Evolutionary conservation across 35 echinoderm and acorn worm species (phyloP), one percentile per base, ranked within the genome.

Genomic region (Apostichopus parvimensis): DNA sequence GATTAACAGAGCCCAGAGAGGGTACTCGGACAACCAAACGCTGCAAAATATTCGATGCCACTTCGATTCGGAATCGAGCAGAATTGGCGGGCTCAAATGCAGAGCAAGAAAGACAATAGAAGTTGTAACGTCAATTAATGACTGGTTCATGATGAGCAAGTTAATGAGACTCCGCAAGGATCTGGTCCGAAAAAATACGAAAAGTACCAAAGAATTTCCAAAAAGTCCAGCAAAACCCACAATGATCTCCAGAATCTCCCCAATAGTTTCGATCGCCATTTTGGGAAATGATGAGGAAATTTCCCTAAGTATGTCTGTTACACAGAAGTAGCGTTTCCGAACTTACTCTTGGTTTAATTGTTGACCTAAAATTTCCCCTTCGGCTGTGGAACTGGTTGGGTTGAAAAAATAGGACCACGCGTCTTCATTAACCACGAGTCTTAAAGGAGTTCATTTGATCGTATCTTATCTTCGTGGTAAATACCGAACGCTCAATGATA

Each of bases 121-220:
- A 11, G 92, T 98, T n/a, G 90, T 92, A 54, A 98, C 81, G 68
- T 98, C 96, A 81, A 98, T 98, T 20, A 95, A 53, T 13, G 96
- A 94, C 76, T 98, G 96, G 71, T 98, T 98, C 4, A 98, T 94
- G 77, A 98, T 98, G 80, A 95, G 94, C 20, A 95, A 88, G 84
- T 98, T 98, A 75, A 95, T 92, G 52, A 95, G 77, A 80, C 87
- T 95, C 21, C 94, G 88, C 21, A 95, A 92, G 0, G 93, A 90
- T 57, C 92, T 98, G 26, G 61, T 79, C 6, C 86, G 54, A 61
- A 98, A 92, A 73, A 98, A 95, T 1, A 98, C 94, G 56, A 95
- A 88, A 3, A 95, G 85, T 14, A 98, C 96, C 8, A 98, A 55
- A 52, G 73, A 88, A 56, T 98, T 98, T 6, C 96, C 96, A 14